Percentiles rank a stretch among this genome's conserved stretches.
These are phyloP conservation scores for Mobula birostris DNA, from an alignment of 2,113 vertebrate species.

Conservation along the genomic window DNA sequence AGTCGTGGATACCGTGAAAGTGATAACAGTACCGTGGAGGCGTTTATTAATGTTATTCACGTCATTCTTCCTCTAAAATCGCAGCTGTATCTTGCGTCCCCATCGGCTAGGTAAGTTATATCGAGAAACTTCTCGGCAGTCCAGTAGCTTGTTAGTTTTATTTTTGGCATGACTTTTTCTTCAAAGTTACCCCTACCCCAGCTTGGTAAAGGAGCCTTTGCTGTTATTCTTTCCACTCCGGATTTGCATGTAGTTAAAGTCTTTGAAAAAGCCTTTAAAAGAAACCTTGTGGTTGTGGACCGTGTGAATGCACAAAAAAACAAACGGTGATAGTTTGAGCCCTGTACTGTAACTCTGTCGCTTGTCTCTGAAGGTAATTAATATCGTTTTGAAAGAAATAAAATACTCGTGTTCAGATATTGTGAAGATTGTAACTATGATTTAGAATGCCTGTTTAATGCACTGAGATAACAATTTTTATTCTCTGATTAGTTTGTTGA, in stretches of 20 bases:
- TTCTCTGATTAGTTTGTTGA: not conserved
- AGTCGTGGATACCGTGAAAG: not conserved
- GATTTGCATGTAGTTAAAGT: not conserved
- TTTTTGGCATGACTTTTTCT: not conserved
- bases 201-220: not conserved
- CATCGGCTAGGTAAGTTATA: not conserved
- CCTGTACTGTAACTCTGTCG: not conserved
- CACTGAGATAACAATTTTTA: no score
- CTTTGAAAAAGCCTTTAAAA: not conserved
- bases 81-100: not conserved
- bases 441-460: no score
- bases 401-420: not conserved
- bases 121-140: not conserved
- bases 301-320: not conserved
- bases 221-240: not conserved
- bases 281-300: no score
- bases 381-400: not conserved
- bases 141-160: not conserved
- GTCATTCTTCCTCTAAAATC: not conserved
- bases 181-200: not conserved
- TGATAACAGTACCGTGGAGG: not conserved
- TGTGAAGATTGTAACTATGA: not conserved
- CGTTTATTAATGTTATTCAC: not conserved
- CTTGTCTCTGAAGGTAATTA: not conserved
- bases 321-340: no score